Base-by-base conservation (phyloP, 2,113 vertebrate species). In the Toxotes jaculatrix region DNA sequence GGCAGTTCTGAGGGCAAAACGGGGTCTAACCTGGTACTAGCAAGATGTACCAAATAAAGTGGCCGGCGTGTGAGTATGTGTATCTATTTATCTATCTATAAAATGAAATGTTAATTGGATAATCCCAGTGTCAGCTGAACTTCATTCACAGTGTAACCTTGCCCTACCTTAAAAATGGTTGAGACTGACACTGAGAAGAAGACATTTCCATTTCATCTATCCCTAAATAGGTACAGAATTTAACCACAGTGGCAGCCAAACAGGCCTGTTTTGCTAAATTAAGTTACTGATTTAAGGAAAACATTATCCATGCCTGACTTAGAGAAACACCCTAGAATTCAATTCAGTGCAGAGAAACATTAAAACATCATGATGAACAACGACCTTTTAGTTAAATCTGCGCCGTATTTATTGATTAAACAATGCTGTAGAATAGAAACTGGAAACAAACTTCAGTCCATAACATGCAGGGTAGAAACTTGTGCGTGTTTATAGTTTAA, bases 401-500 rank as follows among this genome's bases (percentile, higher is more conserved):
- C 19, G 72, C 3, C 67, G 57, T 63, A 74, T 85, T 89, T 72
- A 87, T 85, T 82, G 45, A 65, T 61, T n/a, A 13, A 90, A 82
- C 47, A 83, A 45, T 42, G 14, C 23, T 4, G 19, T 42, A 74
- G 4, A 69, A 7, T n/a, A 21, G 34, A 49, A 21, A 45, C 6
- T 5, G 19, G 21, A 55, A 32, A 71, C n/a, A 61, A 70, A 84
- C 61, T 32, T 77, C 38, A 66, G 55, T 78, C 67, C 11, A 59
- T 62, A 16, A 81, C 64, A 73, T 69, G 67, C 53, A 74, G 53
- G 4, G 23, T 74, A 55, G 65, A 83, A 85, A 68, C 79, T 62
- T 92, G 91, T 91, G 91, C 77, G 78, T 89, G 51, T 82, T 90
- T 89, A 10, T 27, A 76, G 40, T 79, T 87, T 87, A 62, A 70